Evolutionary conservation across 2,888 invertebrate genomes (phyloP).

Genomic region (Erannis defoliaria): DNA sequence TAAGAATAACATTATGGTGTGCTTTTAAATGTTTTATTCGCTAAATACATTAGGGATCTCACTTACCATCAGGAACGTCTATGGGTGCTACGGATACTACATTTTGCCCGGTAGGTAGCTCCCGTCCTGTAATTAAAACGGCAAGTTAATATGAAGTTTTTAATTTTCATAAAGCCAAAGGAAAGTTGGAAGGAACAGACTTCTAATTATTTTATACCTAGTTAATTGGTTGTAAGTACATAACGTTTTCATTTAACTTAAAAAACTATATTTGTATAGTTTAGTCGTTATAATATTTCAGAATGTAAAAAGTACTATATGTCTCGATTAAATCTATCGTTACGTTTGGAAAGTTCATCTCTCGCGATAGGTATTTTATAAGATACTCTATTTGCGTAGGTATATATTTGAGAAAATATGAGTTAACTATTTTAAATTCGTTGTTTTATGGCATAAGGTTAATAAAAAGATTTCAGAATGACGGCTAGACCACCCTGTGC

Average conservation of each 20-base stretch:
- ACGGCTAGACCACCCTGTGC: not conserved
- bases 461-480: not conserved
- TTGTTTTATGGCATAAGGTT: not conserved
- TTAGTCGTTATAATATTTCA: too few species aligned
- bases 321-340: too few species aligned
- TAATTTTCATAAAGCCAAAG: constrained; percentile 39
- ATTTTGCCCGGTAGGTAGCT: constrained; percentile 80
- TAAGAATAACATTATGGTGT: too few species aligned
- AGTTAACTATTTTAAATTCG: not conserved
- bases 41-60: constrained; percentile 33
- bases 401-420: too few species aligned
- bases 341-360: too few species aligned
- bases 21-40: too few species aligned
- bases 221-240: constrained; percentile 25
- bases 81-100: constrained; percentile 83
- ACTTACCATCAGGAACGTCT: constrained; percentile 83
- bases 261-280: too few species aligned
- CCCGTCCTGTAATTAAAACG: constrained; percentile 78
- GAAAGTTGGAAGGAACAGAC: constrained; percentile 32
- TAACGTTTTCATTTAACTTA: not conserved
- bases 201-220: constrained; percentile 40
- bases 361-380: too few species aligned
- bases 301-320: too few species aligned
- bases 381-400: too few species aligned
- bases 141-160: constrained; percentile 50